Evolutionary conservation across 2,113 vertebrate genomes (phyloP).

Genomic region (Eulemur macaco): DNA sequence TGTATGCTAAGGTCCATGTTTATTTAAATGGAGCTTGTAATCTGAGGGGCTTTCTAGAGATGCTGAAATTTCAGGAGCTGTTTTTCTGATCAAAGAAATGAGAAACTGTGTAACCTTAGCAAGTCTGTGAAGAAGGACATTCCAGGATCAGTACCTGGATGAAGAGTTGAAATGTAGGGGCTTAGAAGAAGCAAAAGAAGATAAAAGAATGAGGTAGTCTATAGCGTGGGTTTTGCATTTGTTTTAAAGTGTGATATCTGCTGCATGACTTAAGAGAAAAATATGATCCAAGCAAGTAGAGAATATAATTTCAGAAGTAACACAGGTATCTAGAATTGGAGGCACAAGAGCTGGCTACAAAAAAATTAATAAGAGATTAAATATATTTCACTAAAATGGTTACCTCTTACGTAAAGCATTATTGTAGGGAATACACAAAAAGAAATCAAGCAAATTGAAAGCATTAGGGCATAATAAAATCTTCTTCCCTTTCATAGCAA

Average conservation of each 20-base stretch:
- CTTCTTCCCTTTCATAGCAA: not conserved
- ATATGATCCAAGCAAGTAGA: not conserved
- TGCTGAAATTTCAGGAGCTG: constrained; percentile 14
- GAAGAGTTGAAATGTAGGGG: not conserved
- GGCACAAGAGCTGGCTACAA: not conserved
- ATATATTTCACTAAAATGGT: not conserved
- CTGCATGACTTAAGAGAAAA: not conserved
- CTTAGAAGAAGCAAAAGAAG: not conserved
- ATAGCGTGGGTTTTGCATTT: not conserved
- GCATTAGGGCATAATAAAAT: not conserved
- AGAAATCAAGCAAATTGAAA: not conserved
- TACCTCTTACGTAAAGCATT: not conserved
- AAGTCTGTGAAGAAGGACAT: not conserved
- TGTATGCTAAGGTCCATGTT: not conserved
- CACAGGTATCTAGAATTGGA: not conserved
- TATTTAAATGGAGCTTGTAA: not conserved
- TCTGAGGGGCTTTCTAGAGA: not conserved
- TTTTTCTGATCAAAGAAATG: not conserved
- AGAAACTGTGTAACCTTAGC: not conserved
- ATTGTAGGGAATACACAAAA: not conserved
- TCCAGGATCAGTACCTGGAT: not conserved
- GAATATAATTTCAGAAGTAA: constrained; percentile 17
- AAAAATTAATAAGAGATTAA: not conserved
- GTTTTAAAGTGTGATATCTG: not conserved
- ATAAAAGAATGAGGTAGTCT: not conserved